A percentile compares a stretch with the other conserved stretches of the same genome.
These are phyloP conservation scores for Synchiropus splendidus DNA, from an alignment of 2,113 vertebrate species.

Conservation along the genomic window DNA sequence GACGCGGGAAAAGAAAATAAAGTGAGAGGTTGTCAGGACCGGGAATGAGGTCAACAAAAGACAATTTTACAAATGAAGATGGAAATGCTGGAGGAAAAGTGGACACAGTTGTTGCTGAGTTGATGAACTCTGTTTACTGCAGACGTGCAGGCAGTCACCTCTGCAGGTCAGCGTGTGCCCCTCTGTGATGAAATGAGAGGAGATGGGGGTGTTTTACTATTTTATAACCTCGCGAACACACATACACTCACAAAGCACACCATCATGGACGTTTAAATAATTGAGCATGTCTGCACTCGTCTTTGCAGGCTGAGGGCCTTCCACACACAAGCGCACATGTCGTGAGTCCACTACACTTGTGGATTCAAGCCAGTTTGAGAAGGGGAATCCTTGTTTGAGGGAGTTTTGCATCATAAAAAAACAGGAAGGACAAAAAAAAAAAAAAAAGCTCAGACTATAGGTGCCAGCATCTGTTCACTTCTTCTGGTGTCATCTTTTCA, in stretches of 20 bases:
- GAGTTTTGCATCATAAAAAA: no score
- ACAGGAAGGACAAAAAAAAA: no score
- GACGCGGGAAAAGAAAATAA: slow-evolving; percentile 31
- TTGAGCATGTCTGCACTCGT: slow-evolving; percentile 41
- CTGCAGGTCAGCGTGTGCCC: slow-evolving; percentile 15
- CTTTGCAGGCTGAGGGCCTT: slow-evolving; percentile 26
- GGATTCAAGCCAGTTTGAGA: no score
- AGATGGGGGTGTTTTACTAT: slow-evolving; percentile 50
- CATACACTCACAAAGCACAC: slow-evolving; percentile 27
- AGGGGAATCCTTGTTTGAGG: no score
- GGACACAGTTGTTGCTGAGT: slow-evolving; percentile 21
- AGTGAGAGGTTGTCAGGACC: slow-evolving; percentile 14
- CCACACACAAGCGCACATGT: no score
- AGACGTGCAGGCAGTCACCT: slow-evolving; percentile 5
- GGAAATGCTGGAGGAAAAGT: slow-evolving; percentile 16
- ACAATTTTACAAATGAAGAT: slow-evolving; percentile 40
- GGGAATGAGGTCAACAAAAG: slow-evolving; percentile 18
- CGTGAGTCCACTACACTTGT: no score
- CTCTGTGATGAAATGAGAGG: slow-evolving; percentile 44
- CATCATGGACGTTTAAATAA: slow-evolving; percentile 57
- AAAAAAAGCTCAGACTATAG: no score
- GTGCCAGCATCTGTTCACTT: no score
- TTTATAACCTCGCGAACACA: slow-evolving; percentile 44
- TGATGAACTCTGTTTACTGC: slow-evolving; percentile 13
- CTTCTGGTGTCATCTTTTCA: no score